These are phyloP conservation scores for Dendrolimus houi DNA, from an alignment of 2,888 invertebrate genomes.

Conservation along the genomic window DNA sequence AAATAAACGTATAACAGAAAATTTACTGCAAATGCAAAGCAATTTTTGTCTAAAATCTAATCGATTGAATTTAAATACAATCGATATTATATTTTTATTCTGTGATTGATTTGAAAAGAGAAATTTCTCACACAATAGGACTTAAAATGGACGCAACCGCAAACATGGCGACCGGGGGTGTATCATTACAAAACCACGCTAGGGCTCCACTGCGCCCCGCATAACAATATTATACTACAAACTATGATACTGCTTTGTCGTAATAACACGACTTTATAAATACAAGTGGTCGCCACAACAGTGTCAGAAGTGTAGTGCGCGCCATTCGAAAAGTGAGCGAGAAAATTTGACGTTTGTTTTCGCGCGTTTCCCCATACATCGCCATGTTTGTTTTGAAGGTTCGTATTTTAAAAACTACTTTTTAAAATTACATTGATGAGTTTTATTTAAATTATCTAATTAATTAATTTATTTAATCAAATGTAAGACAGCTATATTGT, in stretches of 20 bases:
- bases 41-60: no score
- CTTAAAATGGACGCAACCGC: background rate
- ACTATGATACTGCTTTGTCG: constrained; percentile 32
- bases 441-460: no score
- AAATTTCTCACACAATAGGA: constrained; percentile 3
- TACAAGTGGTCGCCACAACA: constrained; percentile 49
- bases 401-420: constrained; percentile 30
- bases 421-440: background rate
- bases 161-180: constrained; percentile 29
- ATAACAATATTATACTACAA: constrained; percentile 50
- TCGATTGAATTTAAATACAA: no score
- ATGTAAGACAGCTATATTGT: no score
- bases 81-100: no score
- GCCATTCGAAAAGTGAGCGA: constrained; percentile 52
- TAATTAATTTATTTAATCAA: no score
- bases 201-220: constrained; percentile 44
- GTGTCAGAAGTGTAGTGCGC: constrained; percentile 44
- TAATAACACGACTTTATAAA: constrained; percentile 67
- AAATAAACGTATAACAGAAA: no score
- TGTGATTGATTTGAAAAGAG: background rate
- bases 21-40: no score
- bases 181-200: constrained; percentile 54
- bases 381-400: constrained; percentile 69
- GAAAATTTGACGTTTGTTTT: constrained; percentile 52
- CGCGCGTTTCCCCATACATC: constrained; percentile 16